phyloP scores from a whole-genome alignment of 2,888 invertebrate genomes.

The Drosophila parthenogenetica region DNA sequence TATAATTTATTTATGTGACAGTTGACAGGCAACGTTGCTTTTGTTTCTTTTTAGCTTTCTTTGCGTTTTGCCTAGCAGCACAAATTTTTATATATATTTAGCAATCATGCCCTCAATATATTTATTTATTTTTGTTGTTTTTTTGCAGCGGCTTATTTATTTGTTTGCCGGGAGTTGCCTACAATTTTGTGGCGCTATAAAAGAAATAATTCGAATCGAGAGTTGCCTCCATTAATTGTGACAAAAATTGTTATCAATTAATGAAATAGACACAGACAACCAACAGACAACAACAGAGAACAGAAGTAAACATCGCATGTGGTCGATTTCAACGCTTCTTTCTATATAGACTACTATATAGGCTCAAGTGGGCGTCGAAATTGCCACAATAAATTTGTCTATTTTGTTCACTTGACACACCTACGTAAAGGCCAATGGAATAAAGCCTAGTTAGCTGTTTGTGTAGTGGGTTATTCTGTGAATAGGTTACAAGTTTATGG shows the following conservation, averaged over 20 bases:
- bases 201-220: conserved; percentile 51
- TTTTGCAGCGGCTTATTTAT: conserved; percentile 28
- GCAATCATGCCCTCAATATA: conserved; percentile 29
- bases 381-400: conserved; percentile 64
- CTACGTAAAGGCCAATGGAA: conserved; percentile 49
- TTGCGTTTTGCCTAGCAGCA: conserved; percentile 44
- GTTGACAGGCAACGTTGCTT: conserved; percentile 55
- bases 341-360: background rate
- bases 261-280: conserved; percentile 45
- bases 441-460: conserved; percentile 23
- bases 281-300: background rate
- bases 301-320: conserved; percentile 29
- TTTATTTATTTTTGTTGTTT: conserved; percentile 52
- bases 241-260: conserved; percentile 74
- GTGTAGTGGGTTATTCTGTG: conserved; percentile 23
- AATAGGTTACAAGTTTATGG: conserved; percentile 52
- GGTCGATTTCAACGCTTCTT: conserved; percentile 45
- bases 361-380: conserved; percentile 59
- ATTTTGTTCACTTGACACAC: conserved; percentile 73
- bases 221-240: conserved; percentile 61
- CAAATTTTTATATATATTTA: conserved; percentile 26
- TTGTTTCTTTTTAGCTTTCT: conserved; percentile 11
- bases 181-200: conserved; percentile 34
- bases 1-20: conserved; percentile 74
- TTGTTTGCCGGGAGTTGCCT: conserved; percentile 22